Evolutionary conservation across 2,888 invertebrate species (phyloP), one percentile per base, ranked within the genome.

Genomic region (Anthophora plumipes): DNA sequence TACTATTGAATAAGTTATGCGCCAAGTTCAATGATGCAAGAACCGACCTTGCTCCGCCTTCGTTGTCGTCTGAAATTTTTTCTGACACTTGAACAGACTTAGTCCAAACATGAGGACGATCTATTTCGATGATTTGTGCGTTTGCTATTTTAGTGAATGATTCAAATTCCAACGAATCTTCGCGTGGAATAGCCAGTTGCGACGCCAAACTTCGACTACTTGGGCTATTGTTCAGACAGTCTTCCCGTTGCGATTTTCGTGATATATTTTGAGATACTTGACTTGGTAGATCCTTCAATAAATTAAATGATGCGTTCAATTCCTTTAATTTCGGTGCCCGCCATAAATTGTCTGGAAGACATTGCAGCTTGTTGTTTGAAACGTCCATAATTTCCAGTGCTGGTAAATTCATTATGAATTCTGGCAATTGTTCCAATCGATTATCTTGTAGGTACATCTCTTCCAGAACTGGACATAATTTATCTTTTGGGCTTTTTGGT

Each of bases 371-470:
- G 94, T 99, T 99, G 94, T 98, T 98, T 0, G 98, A 98, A n/a
- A 98, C 96, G 93, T 99, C 98, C 84, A 99, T 94, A 1, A 97
- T 96, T 14, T 95, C 94, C 52, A 99, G 94, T 0, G 96, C 94
- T 0, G 98, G 97, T 69, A 99, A 94, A 7, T 95, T 95, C 94
- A 99, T 98, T 41, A 99, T 94, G 70, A 96, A 96, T 3, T 96
- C 95, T 0, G 99, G 98, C 14, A 99, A 93, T 69, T 95, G 95
- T 84, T 97, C 97, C 48, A 99, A 94, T 3, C 98, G 95, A 93
- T 98, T 98, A 93, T 99, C 98, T 94, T 97, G 95, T n/a, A 99
- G 92, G 90, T 97, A 97, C 43, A 99, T 93, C 91, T 99, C 99
- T 90, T 98, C 98, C 73, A 99, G 93, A 59, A 96, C 96, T 0